Conservation (phyloP, 2,797 vertebrate species). For the Falco cherrug region DNA sequence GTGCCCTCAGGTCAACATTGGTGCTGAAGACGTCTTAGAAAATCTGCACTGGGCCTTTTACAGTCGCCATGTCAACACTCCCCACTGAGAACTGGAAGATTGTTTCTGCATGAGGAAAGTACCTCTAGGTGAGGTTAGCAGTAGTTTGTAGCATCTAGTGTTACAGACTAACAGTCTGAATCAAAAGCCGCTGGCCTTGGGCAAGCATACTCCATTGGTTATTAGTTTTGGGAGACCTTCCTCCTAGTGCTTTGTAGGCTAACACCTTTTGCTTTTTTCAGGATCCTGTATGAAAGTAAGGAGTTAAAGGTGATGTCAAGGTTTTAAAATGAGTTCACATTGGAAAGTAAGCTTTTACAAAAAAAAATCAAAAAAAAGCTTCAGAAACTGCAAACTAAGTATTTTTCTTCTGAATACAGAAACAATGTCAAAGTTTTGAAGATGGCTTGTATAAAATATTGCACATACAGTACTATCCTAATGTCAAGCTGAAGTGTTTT, state of each 20-base stretch:
- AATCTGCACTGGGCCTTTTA: background rate
- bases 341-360: background rate
- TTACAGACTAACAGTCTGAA: background rate
- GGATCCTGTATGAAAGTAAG: background rate
- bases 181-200: background rate
- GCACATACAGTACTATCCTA: background rate
- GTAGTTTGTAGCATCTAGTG: background rate
- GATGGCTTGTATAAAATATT: background rate
- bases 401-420: background rate
- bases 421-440: background rate
- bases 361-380: background rate
- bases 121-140: background rate
- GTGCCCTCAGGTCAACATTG: background rate
- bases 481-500: background rate
- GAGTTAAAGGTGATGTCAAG: background rate
- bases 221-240: background rate
- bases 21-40: background rate
- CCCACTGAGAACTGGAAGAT: background rate
- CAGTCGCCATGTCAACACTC: rapidly evolving
- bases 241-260: background rate
- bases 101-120: background rate
- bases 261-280: background rate
- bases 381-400: background rate
- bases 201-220: background rate
- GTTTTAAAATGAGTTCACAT: background rate